Evolutionary conservation across 2,797 vertebrate species (phyloP), one percentile per base, ranked within the genome.

Genomic region (Lacerta agilis): DNA sequence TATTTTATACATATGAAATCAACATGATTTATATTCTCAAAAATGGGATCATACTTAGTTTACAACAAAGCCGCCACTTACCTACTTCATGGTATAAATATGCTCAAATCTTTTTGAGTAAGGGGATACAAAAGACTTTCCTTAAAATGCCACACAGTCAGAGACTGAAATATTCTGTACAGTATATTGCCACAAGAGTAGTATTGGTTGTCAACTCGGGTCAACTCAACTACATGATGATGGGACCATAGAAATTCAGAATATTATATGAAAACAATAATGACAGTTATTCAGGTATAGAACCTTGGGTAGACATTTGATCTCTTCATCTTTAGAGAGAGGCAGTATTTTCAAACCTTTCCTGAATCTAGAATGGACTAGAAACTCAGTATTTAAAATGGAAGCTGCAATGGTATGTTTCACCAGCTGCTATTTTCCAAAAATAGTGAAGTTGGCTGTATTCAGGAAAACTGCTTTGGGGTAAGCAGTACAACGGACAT

Each of bases 381-480:
- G 17, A 20, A 79, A 41, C 15, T 29, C 61, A 18, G 27, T 75
- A 38, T 45, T 72, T 86, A n/a, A 61, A 87, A 73, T 18, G 27
- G 67, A 87, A 61, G 55, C 36, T 61, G 55, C 49, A 80, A 2
- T 71, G n/a, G 9, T 80, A 72, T 33, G 38, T 86, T 80, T 79
- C 45, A 79, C 64, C 85, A 80, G 66, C 66, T 80, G 45, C 15
- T 72, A 10, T 81, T 82, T 72, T 66, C 38, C 7, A 75, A 45
- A 82, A 87, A 87, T 75, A 82, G 79, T 33, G 3, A 38, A 61
- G 27, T 76, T 87, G 79, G 55, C 29, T 64, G 71, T 20, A 33
- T 75, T 87, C 27, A 64, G 78, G 27, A 20, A 75, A 87, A 81
- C 29, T 87, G 71, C 55, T 87, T 75, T 71, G 43, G 85, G 75